These are phyloP conservation scores for Oscheius sp. DNA, from an alignment of 2,888 invertebrate species.

Conservation along the genomic window DNA sequence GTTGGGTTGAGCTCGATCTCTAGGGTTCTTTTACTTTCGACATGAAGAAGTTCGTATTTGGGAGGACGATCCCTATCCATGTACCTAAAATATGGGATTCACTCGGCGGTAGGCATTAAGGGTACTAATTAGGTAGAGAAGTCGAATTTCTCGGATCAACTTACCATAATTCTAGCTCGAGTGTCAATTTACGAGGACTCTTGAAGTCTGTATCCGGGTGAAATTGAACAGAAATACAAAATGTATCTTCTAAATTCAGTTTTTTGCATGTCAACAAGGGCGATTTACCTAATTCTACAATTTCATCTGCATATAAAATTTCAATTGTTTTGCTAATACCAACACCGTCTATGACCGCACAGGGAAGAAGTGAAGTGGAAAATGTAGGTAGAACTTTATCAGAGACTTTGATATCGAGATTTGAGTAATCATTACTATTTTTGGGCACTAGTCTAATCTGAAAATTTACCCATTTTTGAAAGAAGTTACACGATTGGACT, in stretches of 20 bases:
- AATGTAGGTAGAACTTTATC: neutral
- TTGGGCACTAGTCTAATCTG: slow-evolving; percentile 40
- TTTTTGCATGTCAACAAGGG: neutral
- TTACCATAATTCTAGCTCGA: slow-evolving; percentile 44
- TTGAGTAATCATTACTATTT: slow-evolving; percentile 30
- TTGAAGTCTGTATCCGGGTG: slow-evolving; percentile 32
- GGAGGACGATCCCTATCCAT: slow-evolving; percentile 43
- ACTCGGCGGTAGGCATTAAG: neutral
- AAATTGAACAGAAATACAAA: slow-evolving; percentile 36
- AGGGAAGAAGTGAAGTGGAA: slow-evolving; percentile 8
- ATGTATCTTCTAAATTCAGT: slow-evolving; percentile 36
- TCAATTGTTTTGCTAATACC: slow-evolving; percentile 42
- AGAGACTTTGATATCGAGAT: slow-evolving; percentile 29
- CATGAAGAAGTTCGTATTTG: slow-evolving; percentile 27
- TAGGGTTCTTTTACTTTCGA: slow-evolving; percentile 18
- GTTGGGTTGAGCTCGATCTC: slow-evolving; percentile 27
- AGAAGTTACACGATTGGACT: neutral
- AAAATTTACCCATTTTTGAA: slow-evolving; percentile 10
- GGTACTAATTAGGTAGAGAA: neutral
- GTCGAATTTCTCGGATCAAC: neutral
- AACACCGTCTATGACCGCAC: neutral
- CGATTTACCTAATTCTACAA: slow-evolving; percentile 36
- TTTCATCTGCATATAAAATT: slow-evolving; percentile 41
- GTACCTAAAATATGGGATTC: slow-evolving; percentile 30
- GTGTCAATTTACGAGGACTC: slow-evolving; percentile 26